These are phyloP conservation scores for Ectemnius continuus DNA, from an alignment of 2,888 invertebrate species.

Conservation along the genomic window DNA sequence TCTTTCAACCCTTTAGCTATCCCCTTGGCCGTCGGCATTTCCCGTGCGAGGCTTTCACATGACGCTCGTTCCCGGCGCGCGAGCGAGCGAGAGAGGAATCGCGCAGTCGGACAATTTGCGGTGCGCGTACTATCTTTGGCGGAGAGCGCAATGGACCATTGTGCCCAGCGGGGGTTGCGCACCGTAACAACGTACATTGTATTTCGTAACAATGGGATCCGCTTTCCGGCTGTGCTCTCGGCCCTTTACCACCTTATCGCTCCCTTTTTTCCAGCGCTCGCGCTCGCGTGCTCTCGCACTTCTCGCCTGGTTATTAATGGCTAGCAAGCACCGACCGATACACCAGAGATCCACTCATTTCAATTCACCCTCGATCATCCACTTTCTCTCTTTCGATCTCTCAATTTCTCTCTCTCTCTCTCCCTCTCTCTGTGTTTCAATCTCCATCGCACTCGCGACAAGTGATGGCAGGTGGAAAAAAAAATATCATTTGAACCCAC, in stretches of 20 bases:
- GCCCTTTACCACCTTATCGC: slow-evolving; percentile 47
- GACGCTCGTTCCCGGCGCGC: neutral
- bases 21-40: too few species aligned
- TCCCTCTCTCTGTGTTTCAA: too few species aligned
- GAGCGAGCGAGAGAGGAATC: slow-evolving; percentile 4
- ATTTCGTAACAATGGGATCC: slow-evolving; percentile 66
- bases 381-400: too few species aligned
- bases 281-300: slow-evolving; percentile 48
- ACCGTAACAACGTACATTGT: slow-evolving; percentile 68
- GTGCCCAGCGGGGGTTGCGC: slow-evolving; percentile 57
- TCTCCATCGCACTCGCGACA: too few species aligned
- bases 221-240: slow-evolving; percentile 39
- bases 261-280: slow-evolving; percentile 50
- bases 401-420: too few species aligned
- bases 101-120: slow-evolving; percentile 18
- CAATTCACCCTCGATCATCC: too few species aligned
- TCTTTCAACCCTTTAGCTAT: too few species aligned
- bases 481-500: too few species aligned
- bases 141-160: slow-evolving; percentile 47
- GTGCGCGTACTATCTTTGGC: too few species aligned
- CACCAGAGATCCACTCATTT: too few species aligned
- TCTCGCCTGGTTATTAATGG: slow-evolving; percentile 56
- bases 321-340: slow-evolving; percentile 23
- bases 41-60: too few species aligned
- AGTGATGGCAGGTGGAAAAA: too few species aligned